These are phyloP conservation scores for Daboia siamensis DNA, from an alignment of 2,113 vertebrate genomes.

Conservation along the genomic window DNA sequence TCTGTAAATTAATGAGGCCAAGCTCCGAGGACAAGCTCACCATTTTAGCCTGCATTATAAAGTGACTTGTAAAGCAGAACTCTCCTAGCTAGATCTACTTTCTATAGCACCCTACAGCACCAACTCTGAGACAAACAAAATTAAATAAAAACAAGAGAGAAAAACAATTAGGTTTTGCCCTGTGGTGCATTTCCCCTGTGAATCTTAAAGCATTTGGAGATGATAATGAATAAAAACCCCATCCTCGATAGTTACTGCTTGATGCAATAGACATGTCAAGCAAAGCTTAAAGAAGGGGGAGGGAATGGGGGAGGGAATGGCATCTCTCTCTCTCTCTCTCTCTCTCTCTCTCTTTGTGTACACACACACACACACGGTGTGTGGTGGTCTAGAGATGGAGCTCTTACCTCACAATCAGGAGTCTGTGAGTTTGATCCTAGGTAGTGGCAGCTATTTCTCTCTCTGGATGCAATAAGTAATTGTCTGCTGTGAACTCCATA, in stretches of 20 bases:
- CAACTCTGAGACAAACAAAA: neutral
- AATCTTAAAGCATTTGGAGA: neutral
- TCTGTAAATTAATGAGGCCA: neutral
- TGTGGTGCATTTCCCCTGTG: neutral
- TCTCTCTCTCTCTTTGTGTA: too few species aligned
- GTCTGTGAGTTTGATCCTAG: neutral
- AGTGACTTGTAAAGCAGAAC: neutral
- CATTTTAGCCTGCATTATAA: neutral
- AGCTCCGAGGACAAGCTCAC: neutral
- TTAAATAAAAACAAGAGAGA: neutral
- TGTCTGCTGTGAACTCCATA: too few species aligned
- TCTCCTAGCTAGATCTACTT: too few species aligned
- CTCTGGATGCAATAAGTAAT: too few species aligned
- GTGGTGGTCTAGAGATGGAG: neutral
- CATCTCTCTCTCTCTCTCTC: too few species aligned
- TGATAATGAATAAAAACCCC: neutral
- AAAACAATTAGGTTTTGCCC: neutral
- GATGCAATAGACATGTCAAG: neutral
- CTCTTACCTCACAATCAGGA: neutral
- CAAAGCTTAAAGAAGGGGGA: neutral
- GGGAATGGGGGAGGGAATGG: too few species aligned
- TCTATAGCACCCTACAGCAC: neutral
- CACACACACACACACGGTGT: fast-evolving
- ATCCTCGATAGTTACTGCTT: fast-evolving
- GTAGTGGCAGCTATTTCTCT: too few species aligned